A percentile compares a stretch with the other conserved stretches of the same genome.
Conservation (phyloP, 2,797 vertebrate genomes). For the Acanthopagrus latus region DNA sequence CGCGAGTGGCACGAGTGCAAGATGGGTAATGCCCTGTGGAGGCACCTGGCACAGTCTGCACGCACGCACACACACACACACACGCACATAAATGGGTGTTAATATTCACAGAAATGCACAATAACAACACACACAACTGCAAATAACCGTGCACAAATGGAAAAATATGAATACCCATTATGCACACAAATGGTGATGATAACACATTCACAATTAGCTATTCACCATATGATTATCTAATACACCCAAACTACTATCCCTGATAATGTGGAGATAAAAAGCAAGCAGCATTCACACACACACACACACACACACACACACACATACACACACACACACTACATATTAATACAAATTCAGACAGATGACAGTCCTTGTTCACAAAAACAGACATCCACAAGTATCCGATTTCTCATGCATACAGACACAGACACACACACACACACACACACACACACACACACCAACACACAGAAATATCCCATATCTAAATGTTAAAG, state of each 20-base stretch:
- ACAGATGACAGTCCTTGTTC: constrained; percentile 42
- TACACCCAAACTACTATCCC: constrained; percentile 26
- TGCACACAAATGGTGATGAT: constrained; percentile 34
- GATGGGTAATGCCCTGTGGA: constrained; percentile 78
- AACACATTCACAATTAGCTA: constrained; percentile 50
- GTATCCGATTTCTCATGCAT: constrained; percentile 35
- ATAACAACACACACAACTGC: constrained; percentile 23
- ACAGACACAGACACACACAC: constrained; percentile 4
- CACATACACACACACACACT: not conserved
- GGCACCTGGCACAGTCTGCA: constrained; percentile 64
- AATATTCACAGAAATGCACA: constrained; percentile 40
- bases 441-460: constrained; percentile 35
- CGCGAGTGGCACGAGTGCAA: constrained; percentile 80
- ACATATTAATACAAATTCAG: constrained; percentile 20
- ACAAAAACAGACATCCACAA: constrained; percentile 46
- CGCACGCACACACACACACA: not conserved
- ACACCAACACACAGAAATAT: constrained; percentile 43
- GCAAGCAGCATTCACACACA: not conserved
- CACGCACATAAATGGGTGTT: constrained; percentile 11
- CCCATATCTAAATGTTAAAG: constrained; percentile 73
- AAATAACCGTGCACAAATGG: constrained; percentile 38
- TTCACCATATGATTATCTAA: constrained; percentile 55
- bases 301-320: constrained; percentile 6
- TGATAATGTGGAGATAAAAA: constrained; percentile 42
- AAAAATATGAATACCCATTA: constrained; percentile 30